These are phyloP conservation scores for Podarcis raffonei DNA, from an alignment of 2,113 vertebrate species.

Conservation along the genomic window DNA sequence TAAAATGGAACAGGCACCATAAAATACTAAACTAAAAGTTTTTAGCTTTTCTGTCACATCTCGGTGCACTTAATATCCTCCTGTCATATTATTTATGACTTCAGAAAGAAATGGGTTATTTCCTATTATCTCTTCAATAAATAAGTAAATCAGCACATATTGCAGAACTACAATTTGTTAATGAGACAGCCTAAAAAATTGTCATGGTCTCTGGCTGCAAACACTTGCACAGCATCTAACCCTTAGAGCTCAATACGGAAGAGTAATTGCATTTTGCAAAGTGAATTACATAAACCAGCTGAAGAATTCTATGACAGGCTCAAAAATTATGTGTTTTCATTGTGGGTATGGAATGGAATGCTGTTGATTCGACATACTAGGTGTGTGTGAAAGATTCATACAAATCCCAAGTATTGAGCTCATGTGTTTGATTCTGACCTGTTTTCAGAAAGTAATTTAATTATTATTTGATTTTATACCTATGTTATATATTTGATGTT, in stretches of 20 bases:
- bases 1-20: constrained; percentile 62
- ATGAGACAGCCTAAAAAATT: constrained; percentile 77
- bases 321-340: constrained; percentile 26
- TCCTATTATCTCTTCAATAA: constrained; percentile 84
- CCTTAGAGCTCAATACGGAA: constrained; percentile 67
- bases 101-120: constrained; percentile 81
- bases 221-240: constrained; percentile 70
- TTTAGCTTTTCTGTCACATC: constrained; percentile 78
- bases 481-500: no score
- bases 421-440: no score
- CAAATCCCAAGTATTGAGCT: no score
- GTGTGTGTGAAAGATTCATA: no score
- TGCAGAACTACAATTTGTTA: constrained; percentile 77
- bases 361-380: background rate
- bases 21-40: constrained; percentile 76
- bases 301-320: constrained; percentile 53
- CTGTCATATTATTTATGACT: constrained; percentile 81
- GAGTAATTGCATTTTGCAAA: constrained; percentile 72
- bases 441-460: no score
- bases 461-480: no score
- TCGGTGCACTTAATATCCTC: constrained; percentile 82
- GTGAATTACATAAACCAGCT: constrained; percentile 58
- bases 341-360: background rate
- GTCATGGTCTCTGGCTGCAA: constrained; percentile 73
- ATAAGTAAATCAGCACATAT: constrained; percentile 77